phyloP scores from a whole-genome alignment of 2,888 invertebrate species.

The Hololepta plana region DNA sequence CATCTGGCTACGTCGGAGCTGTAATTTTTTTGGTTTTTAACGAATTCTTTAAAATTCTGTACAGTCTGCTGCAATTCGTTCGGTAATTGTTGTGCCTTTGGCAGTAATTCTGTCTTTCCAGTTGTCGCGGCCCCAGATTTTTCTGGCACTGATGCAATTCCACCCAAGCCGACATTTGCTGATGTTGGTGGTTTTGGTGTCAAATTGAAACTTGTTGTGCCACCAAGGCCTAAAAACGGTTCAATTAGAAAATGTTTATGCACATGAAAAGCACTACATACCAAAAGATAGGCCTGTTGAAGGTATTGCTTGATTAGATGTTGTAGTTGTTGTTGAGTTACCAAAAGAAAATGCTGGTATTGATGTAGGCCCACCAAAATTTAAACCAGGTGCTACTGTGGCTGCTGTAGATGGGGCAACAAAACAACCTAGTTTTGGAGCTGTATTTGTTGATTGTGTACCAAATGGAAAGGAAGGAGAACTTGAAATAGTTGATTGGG shows the following conservation, averaged over 20 bases:
- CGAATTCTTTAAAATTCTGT: conserved; percentile 63
- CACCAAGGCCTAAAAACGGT: no score
- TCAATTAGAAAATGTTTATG: no score
- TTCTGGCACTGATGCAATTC: conserved; percentile 34
- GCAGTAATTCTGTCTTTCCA: conserved; percentile 31
- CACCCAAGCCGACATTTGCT: conserved; percentile 45
- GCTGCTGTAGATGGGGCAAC: conserved; percentile 7
- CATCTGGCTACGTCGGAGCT: conserved; percentile 60
- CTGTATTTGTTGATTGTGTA: conserved; percentile 8
- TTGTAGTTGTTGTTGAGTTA: not conserved
- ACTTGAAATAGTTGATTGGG: conserved; percentile 6
- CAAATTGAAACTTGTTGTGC: conserved; percentile 2
- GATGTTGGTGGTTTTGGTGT: conserved; percentile 18
- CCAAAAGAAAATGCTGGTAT: conserved; percentile 9
- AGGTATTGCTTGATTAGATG: not conserved
- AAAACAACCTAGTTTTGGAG: conserved; percentile 6
- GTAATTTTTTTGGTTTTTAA: conserved; percentile 68
- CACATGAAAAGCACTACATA: no score
- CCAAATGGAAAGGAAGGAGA: conserved; percentile 10
- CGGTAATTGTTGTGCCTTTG: conserved; percentile 50
- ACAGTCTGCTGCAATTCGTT: conserved; percentile 62
- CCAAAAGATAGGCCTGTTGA: conserved; percentile 3
- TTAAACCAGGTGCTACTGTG: conserved; percentile 9
- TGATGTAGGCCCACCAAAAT: conserved; percentile 18
- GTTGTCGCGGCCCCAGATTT: conserved; percentile 13